Conservation (phyloP, 2,113 vertebrate genomes). For the Pseudorectes ferrugineus region DNA sequence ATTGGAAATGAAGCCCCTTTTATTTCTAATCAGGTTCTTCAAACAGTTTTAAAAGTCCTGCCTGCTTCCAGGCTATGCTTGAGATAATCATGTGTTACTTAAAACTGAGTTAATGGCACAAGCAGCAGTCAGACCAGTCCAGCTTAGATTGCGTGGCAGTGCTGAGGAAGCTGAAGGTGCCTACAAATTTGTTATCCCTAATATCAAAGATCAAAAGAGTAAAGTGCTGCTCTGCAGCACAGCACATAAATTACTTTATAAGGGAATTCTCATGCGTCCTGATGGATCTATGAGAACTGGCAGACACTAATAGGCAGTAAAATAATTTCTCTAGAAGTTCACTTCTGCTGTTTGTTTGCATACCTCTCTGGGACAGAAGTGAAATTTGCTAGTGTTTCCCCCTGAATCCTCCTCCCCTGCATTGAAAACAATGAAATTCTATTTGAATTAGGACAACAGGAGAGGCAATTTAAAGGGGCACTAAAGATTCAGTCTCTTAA, state of each 20-base stretch:
- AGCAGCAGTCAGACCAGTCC: neutral
- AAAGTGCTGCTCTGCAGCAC: neutral
- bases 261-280: neutral
- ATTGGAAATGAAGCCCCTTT: neutral
- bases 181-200: neutral
- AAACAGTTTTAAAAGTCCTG: neutral
- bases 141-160: neutral
- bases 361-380: neutral
- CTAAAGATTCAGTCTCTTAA: conserved; percentile 16
- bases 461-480: conserved; percentile 28
- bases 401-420: neutral
- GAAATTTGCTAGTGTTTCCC: neutral
- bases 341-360: conserved; percentile 11
- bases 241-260: neutral
- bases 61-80: neutral
- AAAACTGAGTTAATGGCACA: neutral
- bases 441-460: conserved; percentile 28
- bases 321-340: conserved; percentile 17
- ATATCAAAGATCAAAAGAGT: neutral
- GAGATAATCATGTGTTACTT: neutral
- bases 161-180: neutral
- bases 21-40: neutral
- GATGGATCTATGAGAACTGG: neutral
- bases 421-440: conserved; percentile 36
- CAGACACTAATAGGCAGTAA: conserved; percentile 13